phyloP scores from a whole-genome alignment of 2,888 invertebrate species.

The Oscheius sp. region DNA sequence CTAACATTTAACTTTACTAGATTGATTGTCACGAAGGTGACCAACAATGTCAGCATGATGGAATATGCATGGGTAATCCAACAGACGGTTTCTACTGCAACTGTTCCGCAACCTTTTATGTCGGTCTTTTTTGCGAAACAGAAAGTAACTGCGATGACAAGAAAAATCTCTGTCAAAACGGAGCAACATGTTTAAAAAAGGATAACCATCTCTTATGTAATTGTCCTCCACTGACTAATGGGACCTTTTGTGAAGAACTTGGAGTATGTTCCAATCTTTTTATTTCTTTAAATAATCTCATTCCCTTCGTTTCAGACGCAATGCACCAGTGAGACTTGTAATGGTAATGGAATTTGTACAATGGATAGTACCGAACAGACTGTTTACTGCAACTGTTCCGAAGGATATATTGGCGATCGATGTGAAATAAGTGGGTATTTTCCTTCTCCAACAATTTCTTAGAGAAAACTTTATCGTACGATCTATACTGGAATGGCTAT shows the following conservation, averaged over 20 bases:
- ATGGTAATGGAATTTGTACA: constrained; percentile 13
- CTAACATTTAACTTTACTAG: too few relatives aligned
- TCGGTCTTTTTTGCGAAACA: not conserved
- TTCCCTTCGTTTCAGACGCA: constrained; percentile 15
- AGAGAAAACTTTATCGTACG: constrained; percentile 15
- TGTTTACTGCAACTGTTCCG: not conserved
- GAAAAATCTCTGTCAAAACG: constrained; percentile 7
- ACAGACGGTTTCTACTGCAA: constrained; percentile 5
- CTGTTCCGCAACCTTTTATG: constrained; percentile 13
- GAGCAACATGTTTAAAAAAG: constrained; percentile 22
- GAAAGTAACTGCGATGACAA: constrained; percentile 1
- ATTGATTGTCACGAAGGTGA: not conserved
- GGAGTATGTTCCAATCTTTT: constrained; percentile 19
- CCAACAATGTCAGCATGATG: not conserved
- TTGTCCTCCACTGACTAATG: constrained; percentile 2
- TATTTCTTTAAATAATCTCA: too few relatives aligned
- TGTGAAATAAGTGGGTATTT: constrained; percentile 4
- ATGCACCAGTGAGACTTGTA: not conserved
- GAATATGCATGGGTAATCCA: not conserved
- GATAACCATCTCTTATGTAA: too few relatives aligned
- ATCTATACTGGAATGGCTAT: constrained; percentile 20
- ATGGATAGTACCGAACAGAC: not conserved
- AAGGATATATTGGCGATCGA: constrained; percentile 1
- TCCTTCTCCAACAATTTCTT: not conserved
- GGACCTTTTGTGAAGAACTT: constrained; percentile 2